These are phyloP conservation scores for Drosophila lowei DNA, from an alignment of 1,140 invertebrate species.

Conservation along the genomic window DNA sequence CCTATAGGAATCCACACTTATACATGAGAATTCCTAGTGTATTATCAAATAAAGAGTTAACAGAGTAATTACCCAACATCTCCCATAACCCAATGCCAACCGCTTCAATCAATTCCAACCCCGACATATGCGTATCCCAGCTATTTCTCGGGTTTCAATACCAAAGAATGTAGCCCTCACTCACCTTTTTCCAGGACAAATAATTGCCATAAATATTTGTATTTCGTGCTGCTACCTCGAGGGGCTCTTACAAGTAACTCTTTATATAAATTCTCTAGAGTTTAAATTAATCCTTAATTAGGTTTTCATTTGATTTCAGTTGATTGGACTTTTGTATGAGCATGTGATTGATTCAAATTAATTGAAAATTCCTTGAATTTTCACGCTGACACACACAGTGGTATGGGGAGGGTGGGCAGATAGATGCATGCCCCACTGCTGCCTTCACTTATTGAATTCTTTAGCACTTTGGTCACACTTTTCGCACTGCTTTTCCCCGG, in stretches of 20 bases:
- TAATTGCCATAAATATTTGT: not conserved
- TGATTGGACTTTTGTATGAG: not conserved
- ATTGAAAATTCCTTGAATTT: slow-evolving; percentile 52
- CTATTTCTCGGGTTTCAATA: no score
- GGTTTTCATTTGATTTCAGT: slow-evolving; percentile 15
- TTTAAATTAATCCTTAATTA: slow-evolving; percentile 57
- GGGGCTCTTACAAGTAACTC: no score
- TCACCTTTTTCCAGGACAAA: slow-evolving; percentile 16
- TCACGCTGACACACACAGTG: slow-evolving; percentile 22
- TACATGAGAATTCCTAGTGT: no score
- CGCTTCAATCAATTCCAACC: no score
- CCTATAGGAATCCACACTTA: no score
- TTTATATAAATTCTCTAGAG: slow-evolving; percentile 1
- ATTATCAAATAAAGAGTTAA: no score
- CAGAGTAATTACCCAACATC: no score
- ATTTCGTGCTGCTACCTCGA: slow-evolving; percentile 1
- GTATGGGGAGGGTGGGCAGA: slow-evolving; percentile 1
- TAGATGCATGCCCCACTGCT: slow-evolving; percentile 7
- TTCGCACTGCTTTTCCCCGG: not conserved
- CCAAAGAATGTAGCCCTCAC: not conserved
- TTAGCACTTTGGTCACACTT: slow-evolving; percentile 62
- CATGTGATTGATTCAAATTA: slow-evolving; percentile 48
- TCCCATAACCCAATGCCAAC: no score
- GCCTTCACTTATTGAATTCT: slow-evolving; percentile 30
- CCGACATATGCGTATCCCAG: no score